Conservation (phyloP, 2,888 invertebrate genomes). For the Ferdinandea cuprea region DNA sequence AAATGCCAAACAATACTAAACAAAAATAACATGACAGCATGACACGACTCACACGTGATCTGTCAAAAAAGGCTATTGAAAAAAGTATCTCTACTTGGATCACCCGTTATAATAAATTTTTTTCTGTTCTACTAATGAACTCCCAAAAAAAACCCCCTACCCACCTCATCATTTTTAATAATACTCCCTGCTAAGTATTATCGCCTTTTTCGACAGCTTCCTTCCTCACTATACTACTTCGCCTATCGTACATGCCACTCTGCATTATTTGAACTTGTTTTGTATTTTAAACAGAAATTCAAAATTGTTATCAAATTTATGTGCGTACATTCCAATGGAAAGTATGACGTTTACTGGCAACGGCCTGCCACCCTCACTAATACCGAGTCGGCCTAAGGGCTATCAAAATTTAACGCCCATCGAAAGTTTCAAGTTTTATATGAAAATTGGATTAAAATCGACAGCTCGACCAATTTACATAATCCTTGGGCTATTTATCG, state of each 20-base stretch:
- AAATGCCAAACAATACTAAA: no score
- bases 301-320: constrained; percentile 28
- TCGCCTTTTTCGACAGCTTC: no score
- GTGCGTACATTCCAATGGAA: neutral
- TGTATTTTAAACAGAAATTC: neutral
- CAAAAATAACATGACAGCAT: no score
- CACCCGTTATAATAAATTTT: no score
- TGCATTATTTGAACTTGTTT: constrained; percentile 10
- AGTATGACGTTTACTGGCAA: constrained; percentile 4
- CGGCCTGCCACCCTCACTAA: neutral
- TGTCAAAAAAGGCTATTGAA: no score
- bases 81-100: no score
- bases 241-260: neutral
- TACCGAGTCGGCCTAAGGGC: neutral
- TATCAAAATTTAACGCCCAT: constrained; percentile 54
- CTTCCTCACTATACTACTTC: neutral
- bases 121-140: no score
- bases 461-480: constrained; percentile 68
- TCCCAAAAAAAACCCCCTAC: no score
- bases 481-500: constrained; percentile 67
- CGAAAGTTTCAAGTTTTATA: constrained; percentile 55
- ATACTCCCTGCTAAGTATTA: no score
- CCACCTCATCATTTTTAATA: no score
- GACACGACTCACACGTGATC: no score
- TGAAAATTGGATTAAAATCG: constrained; percentile 69